Evolutionary conservation across 2,797 vertebrate species (phyloP).

Genomic region (Sparidentex hasta): DNA sequence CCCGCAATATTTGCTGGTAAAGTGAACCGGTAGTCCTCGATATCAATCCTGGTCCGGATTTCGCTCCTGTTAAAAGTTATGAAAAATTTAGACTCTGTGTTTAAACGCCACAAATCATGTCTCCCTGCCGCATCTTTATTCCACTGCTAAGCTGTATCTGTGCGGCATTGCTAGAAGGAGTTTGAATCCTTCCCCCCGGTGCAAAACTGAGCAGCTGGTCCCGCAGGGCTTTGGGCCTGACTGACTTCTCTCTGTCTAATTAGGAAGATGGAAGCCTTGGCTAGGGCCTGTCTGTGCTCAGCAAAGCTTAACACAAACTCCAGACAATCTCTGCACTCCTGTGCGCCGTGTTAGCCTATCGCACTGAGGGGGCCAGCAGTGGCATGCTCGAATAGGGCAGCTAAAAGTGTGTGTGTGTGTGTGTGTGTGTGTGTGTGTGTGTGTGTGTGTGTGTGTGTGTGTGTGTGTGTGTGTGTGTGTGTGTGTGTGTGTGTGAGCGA

Average conservation of each 20-base stretch:
- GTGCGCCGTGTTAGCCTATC: constrained; percentile 53
- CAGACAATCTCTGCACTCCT: constrained; percentile 66
- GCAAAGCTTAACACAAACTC: constrained; percentile 79
- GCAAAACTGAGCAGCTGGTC: constrained; percentile 76
- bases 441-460: constrained; percentile 51
- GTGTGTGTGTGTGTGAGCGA: constrained; percentile 53
- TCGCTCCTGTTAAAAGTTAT: constrained; percentile 15
- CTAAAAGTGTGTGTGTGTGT: constrained; percentile 59
- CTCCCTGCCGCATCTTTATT: constrained; percentile 48
- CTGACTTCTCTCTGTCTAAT: constrained; percentile 86
- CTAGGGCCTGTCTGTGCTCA: constrained; percentile 78
- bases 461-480: constrained; percentile 45
- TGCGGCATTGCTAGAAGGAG: constrained; percentile 59
- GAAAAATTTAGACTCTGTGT: constrained; percentile 15
- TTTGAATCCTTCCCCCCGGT: constrained; percentile 56
- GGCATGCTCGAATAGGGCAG: constrained; percentile 47
- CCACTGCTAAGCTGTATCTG: constrained; percentile 49
- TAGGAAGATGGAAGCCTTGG: constrained; percentile 83
- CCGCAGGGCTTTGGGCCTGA: constrained; percentile 81
- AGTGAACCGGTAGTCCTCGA: constrained; percentile 3
- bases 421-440: constrained; percentile 45
- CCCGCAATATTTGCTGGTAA: constrained; percentile 6
- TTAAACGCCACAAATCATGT: constrained; percentile 41
- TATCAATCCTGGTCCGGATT: constrained; percentile 24
- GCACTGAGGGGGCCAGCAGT: constrained; percentile 47